A percentile compares a stretch with the other conserved stretches of the same genome.
phyloP scores from a whole-genome alignment of 2,888 invertebrate genomes.

The Unio delphinus region DNA sequence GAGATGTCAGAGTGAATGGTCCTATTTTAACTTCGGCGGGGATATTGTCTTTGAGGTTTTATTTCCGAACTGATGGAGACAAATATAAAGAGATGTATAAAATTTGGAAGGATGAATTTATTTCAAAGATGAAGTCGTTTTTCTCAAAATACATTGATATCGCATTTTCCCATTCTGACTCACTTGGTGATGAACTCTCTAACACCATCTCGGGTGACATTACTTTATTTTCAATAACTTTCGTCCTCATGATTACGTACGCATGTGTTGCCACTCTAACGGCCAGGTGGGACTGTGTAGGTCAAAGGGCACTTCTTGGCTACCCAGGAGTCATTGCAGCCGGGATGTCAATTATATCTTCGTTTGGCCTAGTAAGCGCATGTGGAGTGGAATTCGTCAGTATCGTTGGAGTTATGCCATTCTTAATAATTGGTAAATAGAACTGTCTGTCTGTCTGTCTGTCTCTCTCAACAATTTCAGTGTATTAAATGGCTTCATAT shows the following conservation, averaged over 20 bases:
- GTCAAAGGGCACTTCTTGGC: constrained; percentile 33
- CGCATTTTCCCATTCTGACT: constrained; percentile 20
- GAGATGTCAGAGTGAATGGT: constrained; percentile 3
- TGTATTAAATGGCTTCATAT: too few relatives aligned
- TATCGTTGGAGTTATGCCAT: constrained; percentile 54
- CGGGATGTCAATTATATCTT: constrained; percentile 45
- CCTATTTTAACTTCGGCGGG: not conserved
- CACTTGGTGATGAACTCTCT: constrained; percentile 30
- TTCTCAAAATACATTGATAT: constrained; percentile 13
- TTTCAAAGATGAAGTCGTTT: not conserved
- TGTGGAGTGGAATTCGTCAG: constrained; percentile 49
- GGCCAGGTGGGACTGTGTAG: constrained; percentile 25
- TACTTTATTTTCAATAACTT: constrained; percentile 25
- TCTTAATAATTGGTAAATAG: constrained; percentile 47
- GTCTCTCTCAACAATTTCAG: too few relatives aligned
- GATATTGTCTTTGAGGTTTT: not conserved
- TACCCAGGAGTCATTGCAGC: constrained; percentile 44
- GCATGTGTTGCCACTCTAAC: constrained; percentile 28
- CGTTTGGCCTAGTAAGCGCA: constrained; percentile 47
- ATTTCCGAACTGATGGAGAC: constrained; percentile 6
- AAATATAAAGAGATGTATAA: not conserved
- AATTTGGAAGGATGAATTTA: constrained; percentile 1
- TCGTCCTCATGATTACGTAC: constrained; percentile 38
- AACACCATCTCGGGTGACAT: constrained; percentile 32
- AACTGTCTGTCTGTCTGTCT: too few relatives aligned